Evolutionary conservation across 2,797 vertebrate genomes (phyloP).

Genomic region (Myiotriccus ornatus): DNA sequence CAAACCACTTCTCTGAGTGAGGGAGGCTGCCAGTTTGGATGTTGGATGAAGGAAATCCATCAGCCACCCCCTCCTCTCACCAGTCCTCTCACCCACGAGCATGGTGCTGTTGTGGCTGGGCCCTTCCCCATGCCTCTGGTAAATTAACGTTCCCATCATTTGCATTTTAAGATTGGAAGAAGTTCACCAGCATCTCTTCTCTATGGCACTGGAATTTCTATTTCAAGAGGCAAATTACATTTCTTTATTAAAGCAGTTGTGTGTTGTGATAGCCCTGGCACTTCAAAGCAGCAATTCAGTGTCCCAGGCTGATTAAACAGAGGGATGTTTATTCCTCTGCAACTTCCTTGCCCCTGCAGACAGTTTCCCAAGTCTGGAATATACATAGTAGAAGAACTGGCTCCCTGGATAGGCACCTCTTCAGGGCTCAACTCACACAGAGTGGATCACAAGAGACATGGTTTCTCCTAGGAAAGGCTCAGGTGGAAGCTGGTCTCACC

Average conservation of each 20-base stretch:
- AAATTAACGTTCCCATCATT: neutral
- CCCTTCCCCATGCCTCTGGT: neutral
- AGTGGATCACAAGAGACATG: neutral
- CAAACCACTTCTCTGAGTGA: neutral
- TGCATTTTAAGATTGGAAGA: neutral
- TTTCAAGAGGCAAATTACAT: neutral
- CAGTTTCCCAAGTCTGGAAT: conserved; percentile 24
- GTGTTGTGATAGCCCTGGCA: neutral
- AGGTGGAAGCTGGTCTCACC: neutral
- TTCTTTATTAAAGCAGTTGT: neutral
- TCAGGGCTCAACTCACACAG: neutral
- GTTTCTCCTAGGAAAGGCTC: neutral
- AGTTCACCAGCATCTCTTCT: neutral
- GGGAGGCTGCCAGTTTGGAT: neutral
- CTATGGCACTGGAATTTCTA: neutral
- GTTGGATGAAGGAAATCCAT: neutral
- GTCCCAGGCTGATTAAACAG: conserved; percentile 1
- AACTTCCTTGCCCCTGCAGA: conserved; percentile 20
- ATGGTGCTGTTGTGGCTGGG: neutral
- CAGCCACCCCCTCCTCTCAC: conserved; percentile 33
- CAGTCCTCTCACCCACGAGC: neutral
- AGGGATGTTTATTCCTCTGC: neutral
- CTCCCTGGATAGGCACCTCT: neutral
- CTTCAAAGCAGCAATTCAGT: conserved; percentile 1
- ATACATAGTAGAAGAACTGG: conserved; percentile 11